Base-by-base conservation (phyloP, 2,113 vertebrate species). In the Camarhynchus parvulus region DNA sequence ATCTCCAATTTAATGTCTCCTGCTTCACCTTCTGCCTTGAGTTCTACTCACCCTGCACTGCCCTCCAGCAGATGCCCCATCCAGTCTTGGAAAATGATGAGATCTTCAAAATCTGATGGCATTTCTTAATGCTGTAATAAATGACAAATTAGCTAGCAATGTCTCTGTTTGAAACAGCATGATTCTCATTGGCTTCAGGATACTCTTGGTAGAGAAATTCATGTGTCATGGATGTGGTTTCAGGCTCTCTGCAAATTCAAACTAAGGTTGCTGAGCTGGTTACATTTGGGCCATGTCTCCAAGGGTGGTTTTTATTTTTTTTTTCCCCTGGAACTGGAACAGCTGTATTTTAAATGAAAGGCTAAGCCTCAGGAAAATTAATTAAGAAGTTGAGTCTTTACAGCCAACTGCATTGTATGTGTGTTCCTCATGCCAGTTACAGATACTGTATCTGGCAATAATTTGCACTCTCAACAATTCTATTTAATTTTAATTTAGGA, bases 361-460 rank as follows among this genome's bases (percentile, higher is more conserved):
- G 63, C 90, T 91, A 87, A 94, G 67, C 85, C 56, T 96, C 64
- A 74, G 95, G 89, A 97, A 96, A 96, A 95, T 95, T 92, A 96
- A 97, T 93, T 92, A 95, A 92, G 90, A 94, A 92, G 68, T 93
- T 89, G 68, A 92, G 68, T 16, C 92, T 94, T 95, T 87, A 74
- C 79, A 94, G 83, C 74, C 89, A 97, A 87, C 86, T 89, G 76
- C 35, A 89, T 86, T 95, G 94, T 91, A 59, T 90, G 85, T 81
- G 78, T 83, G 79, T 8, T 95, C 72, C 59, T 83, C 68, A 69
- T 70, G 75, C 88, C 82, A 90, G 72, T 86, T 92, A 78, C 87
- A 91, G 87, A 95, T 95, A 96, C 18, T 78, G 59, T 93, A 90
- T 95, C 95, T 97, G 96, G 90, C 76, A 96, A 90, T 77, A 95